Percentiles rank a stretch among this genome's conserved stretches.
These are phyloP conservation scores for Cyaniris semiargus DNA, from an alignment of 2,888 invertebrate genomes.

Conservation along the genomic window DNA sequence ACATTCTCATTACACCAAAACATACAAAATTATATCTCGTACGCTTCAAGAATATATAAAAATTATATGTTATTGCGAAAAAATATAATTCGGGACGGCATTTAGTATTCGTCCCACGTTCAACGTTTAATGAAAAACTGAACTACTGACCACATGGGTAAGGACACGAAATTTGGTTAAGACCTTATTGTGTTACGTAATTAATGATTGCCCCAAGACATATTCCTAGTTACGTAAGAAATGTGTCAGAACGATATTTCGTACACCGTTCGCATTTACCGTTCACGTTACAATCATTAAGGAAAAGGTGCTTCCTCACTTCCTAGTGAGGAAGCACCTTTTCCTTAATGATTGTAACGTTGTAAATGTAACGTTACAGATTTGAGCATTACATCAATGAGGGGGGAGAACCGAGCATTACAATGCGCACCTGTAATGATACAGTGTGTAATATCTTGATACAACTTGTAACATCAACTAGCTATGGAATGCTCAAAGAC, in stretches of 20 bases:
- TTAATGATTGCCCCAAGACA: neutral
- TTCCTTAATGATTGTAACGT: no score
- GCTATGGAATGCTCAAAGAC: no score
- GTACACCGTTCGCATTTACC: no score
- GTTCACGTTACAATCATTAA: no score
- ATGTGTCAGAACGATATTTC: neutral
- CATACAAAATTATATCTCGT: neutral
- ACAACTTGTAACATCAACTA: no score
- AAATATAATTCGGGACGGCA: neutral
- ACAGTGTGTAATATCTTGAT: no score
- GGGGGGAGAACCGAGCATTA: no score
- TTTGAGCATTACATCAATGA: no score
- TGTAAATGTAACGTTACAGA: no score
- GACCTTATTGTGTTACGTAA: slow-evolving; percentile 7
- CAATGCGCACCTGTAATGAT: no score
- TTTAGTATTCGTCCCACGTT: neutral
- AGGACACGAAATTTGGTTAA: neutral
- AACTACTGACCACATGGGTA: slow-evolving; percentile 9
- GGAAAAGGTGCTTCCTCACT: no score
- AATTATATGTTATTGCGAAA: slow-evolving; percentile 6
- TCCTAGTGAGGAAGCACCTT: no score
- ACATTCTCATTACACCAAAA: neutral
- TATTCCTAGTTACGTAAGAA: neutral
- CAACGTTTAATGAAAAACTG: slow-evolving; percentile 4
- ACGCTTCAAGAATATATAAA: slow-evolving; percentile 1